Evolutionary conservation across 1,140 invertebrate species (phyloP).

Genomic region (Frieseomelitta varia): DNA sequence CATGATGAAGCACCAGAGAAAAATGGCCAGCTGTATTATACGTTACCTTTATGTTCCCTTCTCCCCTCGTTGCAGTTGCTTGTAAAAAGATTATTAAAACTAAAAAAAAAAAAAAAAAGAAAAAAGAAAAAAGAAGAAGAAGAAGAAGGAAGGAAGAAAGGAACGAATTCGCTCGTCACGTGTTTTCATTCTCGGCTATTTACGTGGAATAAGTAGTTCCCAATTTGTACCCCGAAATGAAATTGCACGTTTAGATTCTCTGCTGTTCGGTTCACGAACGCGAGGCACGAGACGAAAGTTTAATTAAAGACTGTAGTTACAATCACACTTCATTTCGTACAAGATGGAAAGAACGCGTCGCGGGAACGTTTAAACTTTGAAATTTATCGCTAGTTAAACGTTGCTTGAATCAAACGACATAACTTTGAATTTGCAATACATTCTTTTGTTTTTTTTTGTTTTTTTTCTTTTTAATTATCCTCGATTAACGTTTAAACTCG

Average conservation of each 20-base stretch:
- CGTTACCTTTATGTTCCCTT: background rate
- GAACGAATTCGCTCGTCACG: background rate
- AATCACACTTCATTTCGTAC: background rate
- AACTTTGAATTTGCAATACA: background rate
- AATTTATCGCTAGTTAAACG: background rate
- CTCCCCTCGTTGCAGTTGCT: background rate
- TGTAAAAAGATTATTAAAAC: background rate
- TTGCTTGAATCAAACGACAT: background rate
- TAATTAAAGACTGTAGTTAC: background rate
- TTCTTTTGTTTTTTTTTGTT: too few species aligned
- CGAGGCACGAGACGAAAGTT: background rate
- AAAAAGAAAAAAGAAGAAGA: too few species aligned
- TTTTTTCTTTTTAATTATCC: too few species aligned
- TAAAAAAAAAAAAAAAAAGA: too few species aligned
- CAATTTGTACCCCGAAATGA: background rate
- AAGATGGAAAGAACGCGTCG: background rate
- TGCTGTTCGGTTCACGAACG: background rate
- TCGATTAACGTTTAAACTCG: too few species aligned
- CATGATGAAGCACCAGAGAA: background rate
- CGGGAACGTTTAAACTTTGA: background rate
- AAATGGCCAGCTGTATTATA: background rate
- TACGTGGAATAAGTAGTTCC: background rate
- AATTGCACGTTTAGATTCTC: background rate
- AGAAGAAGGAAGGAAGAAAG: too few species aligned
- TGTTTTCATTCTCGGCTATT: background rate